phyloP scores from a whole-genome alignment of 2,797 vertebrate genomes.

The Notoglanidium macrostoma region DNA sequence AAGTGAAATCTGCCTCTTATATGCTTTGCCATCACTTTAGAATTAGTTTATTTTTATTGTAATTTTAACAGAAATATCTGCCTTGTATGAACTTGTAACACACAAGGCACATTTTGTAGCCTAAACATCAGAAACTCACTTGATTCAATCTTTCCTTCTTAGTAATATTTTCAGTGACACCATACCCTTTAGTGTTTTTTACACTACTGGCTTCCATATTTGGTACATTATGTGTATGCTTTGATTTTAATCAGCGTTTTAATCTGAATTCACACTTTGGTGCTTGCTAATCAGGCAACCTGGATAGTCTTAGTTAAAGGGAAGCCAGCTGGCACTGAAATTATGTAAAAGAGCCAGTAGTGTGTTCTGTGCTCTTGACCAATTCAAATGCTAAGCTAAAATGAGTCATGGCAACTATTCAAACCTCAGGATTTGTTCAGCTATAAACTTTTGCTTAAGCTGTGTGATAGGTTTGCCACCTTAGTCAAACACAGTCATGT shows the following conservation, averaged over 20 bases:
- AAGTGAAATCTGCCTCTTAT: neutral
- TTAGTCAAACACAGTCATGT: neutral
- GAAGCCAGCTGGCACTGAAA: slow-evolving; percentile 19
- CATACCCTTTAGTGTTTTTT: neutral
- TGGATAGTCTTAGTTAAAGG: neutral
- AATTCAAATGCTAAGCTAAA: neutral
- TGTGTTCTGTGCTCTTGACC: slow-evolving; percentile 28
- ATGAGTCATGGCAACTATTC: neutral
- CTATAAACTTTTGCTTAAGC: slow-evolving; percentile 24
- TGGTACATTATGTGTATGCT: neutral
- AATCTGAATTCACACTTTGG: neutral
- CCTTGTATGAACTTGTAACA: neutral
- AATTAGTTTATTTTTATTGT: neutral
- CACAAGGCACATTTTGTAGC: neutral
- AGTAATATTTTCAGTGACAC: neutral
- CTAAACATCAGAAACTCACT: neutral
- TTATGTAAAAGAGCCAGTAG: neutral
- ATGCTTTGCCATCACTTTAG: neutral
- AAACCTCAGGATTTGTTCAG: neutral
- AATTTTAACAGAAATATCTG: neutral
- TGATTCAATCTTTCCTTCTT: neutral
- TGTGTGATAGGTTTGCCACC: slow-evolving; percentile 3
- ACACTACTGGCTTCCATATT: neutral
- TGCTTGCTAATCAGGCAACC: slow-evolving; percentile 27
- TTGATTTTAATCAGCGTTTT: slow-evolving; percentile 21